Evolutionary conservation across 2,113 vertebrate genomes (phyloP).

Genomic region (Danionella cerebrum): DNA sequence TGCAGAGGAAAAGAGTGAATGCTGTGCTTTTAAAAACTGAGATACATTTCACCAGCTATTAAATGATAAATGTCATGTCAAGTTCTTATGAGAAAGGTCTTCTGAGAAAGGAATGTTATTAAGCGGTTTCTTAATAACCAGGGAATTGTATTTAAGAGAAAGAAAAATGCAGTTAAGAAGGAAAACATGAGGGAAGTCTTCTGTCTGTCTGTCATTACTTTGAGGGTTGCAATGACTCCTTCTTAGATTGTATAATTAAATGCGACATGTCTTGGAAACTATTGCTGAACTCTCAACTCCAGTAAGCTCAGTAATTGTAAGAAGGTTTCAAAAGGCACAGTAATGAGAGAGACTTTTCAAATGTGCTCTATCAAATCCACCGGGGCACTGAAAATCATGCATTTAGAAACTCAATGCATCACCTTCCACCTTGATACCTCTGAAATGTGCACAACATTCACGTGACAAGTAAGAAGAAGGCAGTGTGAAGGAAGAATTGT

Average conservation of each 20-base stretch:
- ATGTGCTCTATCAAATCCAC: background rate
- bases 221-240: background rate
- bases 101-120: background rate
- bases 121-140: background rate
- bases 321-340: background rate
- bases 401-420: background rate
- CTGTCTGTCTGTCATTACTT: background rate
- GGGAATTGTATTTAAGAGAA: background rate
- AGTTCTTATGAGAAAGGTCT: background rate
- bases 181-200: background rate
- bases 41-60: background rate
- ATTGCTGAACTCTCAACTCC: background rate
- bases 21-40: background rate
- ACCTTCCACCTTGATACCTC: background rate
- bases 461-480: background rate
- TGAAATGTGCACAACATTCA: background rate
- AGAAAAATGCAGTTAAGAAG: background rate
- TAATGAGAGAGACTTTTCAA: background rate
- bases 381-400: background rate
- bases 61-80: background rate
- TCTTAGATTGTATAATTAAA: background rate
- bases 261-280: background rate
- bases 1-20: background rate
- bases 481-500: background rate
- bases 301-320: background rate